Evolutionary conservation across 1,140 invertebrate genomes (phyloP), one percentile per base, ranked within the genome.

Genomic region (Pantala flavescens): DNA sequence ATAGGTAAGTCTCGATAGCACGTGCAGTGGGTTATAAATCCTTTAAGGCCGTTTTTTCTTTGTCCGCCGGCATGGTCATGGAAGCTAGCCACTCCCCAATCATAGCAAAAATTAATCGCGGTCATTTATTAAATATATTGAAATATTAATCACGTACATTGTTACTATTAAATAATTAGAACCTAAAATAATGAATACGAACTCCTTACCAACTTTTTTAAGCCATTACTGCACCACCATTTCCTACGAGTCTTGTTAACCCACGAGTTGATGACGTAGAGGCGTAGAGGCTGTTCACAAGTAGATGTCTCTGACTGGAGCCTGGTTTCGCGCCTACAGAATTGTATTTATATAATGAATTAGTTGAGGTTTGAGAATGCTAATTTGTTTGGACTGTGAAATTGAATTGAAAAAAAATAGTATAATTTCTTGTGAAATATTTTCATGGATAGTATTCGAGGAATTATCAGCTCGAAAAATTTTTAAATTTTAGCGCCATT

Each of bases 231-330:
- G 42, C 71, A 72, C 71, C 71, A 28, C 71, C 71, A 72, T 72
- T 72, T 72, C 24, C 71, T 72, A n/a, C 70, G 70, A 24, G 19
- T 42, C 71, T 72, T 28, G 71, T 72, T 42, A 28, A 28, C 42
- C 71, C 71, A 72, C 71, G 71, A 72, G 71, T 42, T 72, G 71
- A 72, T 72, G 71, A 72, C 71, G 71, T 72, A 72, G 71, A 72
- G 28, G 71, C 23, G 49, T 19, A 63, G n/a, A 63, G 49, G 49
- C 49, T 63, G 49, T 63, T 63, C 49, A 21, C 49, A 16, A 19
- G 49, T 63, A 63, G 49, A 63, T 63, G 49, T 63, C 49, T 63
- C 49, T 63, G n/a, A 12, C 49, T 21, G n/a, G 16, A 63, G n/a
- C n/a, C 14, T 63, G n/a, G 16, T 63, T 63, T 63, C 49, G 49